phyloP scores from a whole-genome alignment of 2,888 invertebrate species.

The Melinopterus prodromus region DNA sequence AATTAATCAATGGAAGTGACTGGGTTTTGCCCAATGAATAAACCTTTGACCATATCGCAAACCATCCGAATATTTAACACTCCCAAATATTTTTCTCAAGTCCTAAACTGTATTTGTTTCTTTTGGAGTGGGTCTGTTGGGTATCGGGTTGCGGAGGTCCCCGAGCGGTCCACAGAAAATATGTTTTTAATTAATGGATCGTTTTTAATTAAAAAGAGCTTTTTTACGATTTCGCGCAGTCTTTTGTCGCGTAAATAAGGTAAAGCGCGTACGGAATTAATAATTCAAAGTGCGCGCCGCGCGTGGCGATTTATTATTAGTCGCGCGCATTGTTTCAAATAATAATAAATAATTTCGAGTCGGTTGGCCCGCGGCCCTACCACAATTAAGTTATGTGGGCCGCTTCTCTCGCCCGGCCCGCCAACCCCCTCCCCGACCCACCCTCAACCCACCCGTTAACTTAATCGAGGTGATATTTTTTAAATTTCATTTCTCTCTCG shows the following conservation, averaged over 20 bases:
- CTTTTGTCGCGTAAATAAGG: constrained; percentile 41
- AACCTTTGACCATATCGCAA: too few relatives aligned
- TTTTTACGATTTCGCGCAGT: constrained; percentile 41
- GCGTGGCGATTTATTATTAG: constrained; percentile 35
- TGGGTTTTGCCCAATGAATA: too few relatives aligned
- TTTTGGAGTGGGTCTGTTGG: neutral
- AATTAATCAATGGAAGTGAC: too few relatives aligned
- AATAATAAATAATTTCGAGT: constrained; percentile 36
- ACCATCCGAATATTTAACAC: neutral
- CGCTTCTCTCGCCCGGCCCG: neutral
- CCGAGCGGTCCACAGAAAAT: constrained; percentile 32
- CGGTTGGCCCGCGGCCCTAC: constrained; percentile 36
- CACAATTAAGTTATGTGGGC: constrained; percentile 36
- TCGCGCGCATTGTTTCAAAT: constrained; percentile 32
- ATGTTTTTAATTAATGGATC: constrained; percentile 46
- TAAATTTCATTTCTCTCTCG: neutral
- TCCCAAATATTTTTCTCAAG: neutral
- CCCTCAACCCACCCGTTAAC: neutral
- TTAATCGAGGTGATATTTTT: constrained; percentile 21
- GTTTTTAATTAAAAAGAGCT: constrained; percentile 45
- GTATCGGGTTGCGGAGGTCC: constrained; percentile 5
- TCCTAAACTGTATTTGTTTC: neutral
- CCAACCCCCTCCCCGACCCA: neutral
- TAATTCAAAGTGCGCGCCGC: constrained; percentile 33
- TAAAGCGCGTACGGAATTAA: constrained; percentile 37